Base-by-base conservation (phyloP, 2,113 vertebrate genomes). In the Epinephelus moara region DNA sequence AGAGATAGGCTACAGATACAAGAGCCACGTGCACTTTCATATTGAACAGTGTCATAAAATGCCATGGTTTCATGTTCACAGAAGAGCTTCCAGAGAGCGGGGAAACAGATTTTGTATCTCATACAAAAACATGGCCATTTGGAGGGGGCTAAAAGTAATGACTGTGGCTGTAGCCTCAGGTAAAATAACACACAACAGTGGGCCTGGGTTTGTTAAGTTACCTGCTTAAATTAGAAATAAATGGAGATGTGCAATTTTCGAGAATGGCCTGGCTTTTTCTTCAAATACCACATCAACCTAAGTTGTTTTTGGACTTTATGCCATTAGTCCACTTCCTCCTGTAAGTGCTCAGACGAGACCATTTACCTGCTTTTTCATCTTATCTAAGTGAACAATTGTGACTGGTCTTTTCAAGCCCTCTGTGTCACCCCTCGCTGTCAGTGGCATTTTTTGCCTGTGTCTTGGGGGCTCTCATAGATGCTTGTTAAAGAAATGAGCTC, bases 401-500 rank as follows among this genome's bases (percentile, higher is more conserved):
- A 52, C 30, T 33, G 25, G 19, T 70, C 15, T 56, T 42, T 19
- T 74, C 15, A 4, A 27, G 52, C 19, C n/a, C 0, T 64, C 50
- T 64, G 63, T 14, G 50, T 75, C 67, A 27, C 17, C 25, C 21
- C 47, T 67, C 4, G 25, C 79, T 67, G 72, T 69, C 7, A n/a
- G 62, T 4, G 33, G n/a, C 60, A 33, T 85, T 56, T 64, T 23
- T 70, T 45, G 55, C 19, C 17, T 75, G 47, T 1, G 79, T 57
- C 23, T 66, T 21, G n/a, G 3, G n/a, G 50, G 66, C 19, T 73
- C 27, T 40, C 21, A 52, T 21, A 27, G 82, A 37, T 25, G 64
- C 77, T 80, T 80, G 50, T 80, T 85, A 52, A 50, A 74, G 50
- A 69, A 75, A 79, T 42, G 12, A 68, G 70, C 42, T 70, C 50